A percentile compares a stretch with the other conserved stretches of the same genome.
Conservation (phyloP, 2,888 invertebrate species). For the Seladonia tumulorum region DNA sequence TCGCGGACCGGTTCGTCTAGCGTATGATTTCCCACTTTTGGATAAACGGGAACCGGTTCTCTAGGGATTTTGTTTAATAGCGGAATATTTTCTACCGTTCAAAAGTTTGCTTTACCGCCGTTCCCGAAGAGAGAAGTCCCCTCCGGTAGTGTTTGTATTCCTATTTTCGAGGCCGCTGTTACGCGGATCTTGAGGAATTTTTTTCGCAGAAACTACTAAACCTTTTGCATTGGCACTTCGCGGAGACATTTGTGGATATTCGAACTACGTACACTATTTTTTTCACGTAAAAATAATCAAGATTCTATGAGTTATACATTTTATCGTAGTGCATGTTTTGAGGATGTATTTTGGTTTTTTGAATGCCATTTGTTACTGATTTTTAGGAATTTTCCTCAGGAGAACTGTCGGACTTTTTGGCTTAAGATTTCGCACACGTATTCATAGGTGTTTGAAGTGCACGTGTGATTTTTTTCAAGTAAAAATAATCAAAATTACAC, state of each 20-base stretch:
- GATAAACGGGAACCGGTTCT: conserved; percentile 50
- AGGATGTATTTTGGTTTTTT: too few relatives aligned
- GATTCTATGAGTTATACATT: neutral
- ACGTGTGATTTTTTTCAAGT: too few relatives aligned
- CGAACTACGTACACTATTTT: neutral
- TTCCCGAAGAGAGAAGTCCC: neutral
- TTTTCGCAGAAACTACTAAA: neutral
- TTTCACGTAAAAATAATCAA: neutral
- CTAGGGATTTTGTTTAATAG: conserved; percentile 20
- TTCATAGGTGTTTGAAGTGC: too few relatives aligned
- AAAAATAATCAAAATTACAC: too few relatives aligned
- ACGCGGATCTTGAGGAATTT: neutral
- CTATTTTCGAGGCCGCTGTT: neutral
- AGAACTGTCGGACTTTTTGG: too few relatives aligned
- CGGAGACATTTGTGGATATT: neutral
- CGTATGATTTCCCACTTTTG: neutral
- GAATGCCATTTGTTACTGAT: too few relatives aligned
- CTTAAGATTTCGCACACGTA: too few relatives aligned
- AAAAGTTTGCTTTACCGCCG: conserved; percentile 19
- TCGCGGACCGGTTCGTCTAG: conserved; percentile 51
- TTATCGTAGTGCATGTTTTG: neutral
- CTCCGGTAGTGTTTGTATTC: neutral
- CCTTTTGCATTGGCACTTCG: neutral
- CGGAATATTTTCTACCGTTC: conserved; percentile 4
- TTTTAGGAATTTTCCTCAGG: too few relatives aligned